Evolutionary conservation across 64 coral and sea anemone species (phyloP), one percentile per base, ranked within the genome.

Genomic region (Actinia tenebrosa): DNA sequence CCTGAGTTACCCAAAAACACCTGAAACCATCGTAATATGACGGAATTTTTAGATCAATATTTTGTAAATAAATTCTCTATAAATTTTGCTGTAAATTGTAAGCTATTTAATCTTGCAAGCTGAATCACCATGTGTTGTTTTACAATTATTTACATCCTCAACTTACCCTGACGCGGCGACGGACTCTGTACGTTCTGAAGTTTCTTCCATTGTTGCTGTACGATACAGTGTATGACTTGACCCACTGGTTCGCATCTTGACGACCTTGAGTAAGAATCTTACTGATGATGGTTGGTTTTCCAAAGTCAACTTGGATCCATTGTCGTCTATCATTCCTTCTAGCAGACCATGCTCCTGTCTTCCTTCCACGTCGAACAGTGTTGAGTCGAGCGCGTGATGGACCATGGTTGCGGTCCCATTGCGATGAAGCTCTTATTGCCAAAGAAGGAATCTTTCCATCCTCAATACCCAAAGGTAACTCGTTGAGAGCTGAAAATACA

Each of bases 1-100:
- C 26, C 79, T 17, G 27, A 44, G 45, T 81, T 81, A 4, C 90
- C 94, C 61, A 22, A 78, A 87, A 95, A 95, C n/a, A 92, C 43
- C 94, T 95, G 68, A 50, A 50, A 50, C 7, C 47, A 50, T 50
- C 7, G 47, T 50, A 50, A 8, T 5, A 8, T 50, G 47, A 5
- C 4, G 7, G 47, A 50, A 50, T 50, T 5, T 50, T 50, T 5
- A 50, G 47, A 50, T 50, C 47, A 50, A 50, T 50, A 4, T 50
- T 8, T 50, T 50, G 47, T 50, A 50, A 37, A 37, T 37, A 37
- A 37, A 50, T 50, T 50, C 7, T 50, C 7, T 50, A 5, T 50
- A 50, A 8, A 50, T 5, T 4, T 5, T 50, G 47, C 30, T 50
- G 4, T 50, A 50, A 50, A 8, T 50, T 8, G 3, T 47, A 91